Base-by-base conservation (phyloP, 2,888 invertebrate species). In the Tanaodytes sp. region DNA sequence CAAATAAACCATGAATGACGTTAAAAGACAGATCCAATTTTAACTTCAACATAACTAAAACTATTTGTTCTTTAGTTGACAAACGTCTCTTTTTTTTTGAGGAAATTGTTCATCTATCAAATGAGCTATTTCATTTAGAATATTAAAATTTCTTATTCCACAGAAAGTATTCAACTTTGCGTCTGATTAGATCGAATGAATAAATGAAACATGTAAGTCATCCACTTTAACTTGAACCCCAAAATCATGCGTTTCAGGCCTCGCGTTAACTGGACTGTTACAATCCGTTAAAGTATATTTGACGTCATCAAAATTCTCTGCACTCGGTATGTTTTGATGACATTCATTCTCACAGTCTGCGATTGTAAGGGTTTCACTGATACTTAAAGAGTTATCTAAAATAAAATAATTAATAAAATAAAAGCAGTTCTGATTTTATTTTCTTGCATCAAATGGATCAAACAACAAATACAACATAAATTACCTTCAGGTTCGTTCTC, bases 81-180 rank as follows among this genome's bases (percentile, higher is more conserved):
- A 39, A 4, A 4, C 39, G 39, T 16, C 18, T 39, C 39, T 39
- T 39, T 14, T 39, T 39, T 39, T 39, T 39, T 16, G 3, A 12
- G 39, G 39, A 39, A 39, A 39, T 39, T 39, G 16, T 39, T 39
- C 39, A 39, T 39, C 16, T 8, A 39, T 39, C 3, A 39, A 8
- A 2, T 15, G 16, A 39, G 39, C 39, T 39, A 16, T 18, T 39
- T 39, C 39, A 16, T 39, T 15, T 1, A 39, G 39, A 39, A 39
- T 39, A 16, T 39, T 39, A 18, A 39, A 39, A 18, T 39, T 39
- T 16, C 16, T 39, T 39, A 39, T 39, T 39, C 39, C 39, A 39
- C 39, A 39, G 9, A 39, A 39, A 16, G 18, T 39, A 39, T 39
- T 39, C 16, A 39, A 39, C 15, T 15, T 18, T 39, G 39, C 14